Evolutionary conservation across 2,113 vertebrate genomes (phyloP), one percentile per base, ranked within the genome.

Genomic region (Pan paniscus): DNA sequence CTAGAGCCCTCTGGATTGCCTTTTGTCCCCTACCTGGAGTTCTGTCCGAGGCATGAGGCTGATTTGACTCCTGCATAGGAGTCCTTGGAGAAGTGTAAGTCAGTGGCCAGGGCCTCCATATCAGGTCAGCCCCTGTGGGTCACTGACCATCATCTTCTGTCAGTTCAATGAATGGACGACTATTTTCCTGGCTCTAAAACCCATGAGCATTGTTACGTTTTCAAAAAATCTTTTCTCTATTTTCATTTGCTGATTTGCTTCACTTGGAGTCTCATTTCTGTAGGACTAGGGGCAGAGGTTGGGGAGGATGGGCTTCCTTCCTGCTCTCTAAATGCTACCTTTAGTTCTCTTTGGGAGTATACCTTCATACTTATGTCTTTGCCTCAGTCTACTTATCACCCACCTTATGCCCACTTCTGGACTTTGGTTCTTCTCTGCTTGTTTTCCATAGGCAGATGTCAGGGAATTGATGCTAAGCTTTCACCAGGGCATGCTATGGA

Each of bases 41-140:
- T 89, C 2, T 78, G 8, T 17, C 2, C 50, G 11, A 16, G 1
- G 6, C 3, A 5, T 3, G 12, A 85, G 5, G 23, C 46, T 76
- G 13, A 4, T 43, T 17, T 80, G 32, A 35, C 8, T 23, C 6
- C 22, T 38, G 72, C 3, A 16, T n/a, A 9, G n/a, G 8, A 80
- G 8, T 14, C 17, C 27, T 88, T 22, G 22, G 35, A 22, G 10
- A 70, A 46, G 0, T 18, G 1, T 3, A 18, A 23, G 3, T 38
- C 12, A 78, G 5, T 43, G 17, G 1, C 22, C 0, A 16, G 23
- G 1, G 0, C 81, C 14, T 22, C 3, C 0, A 5, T 18, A 17
- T 32, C 4, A n/a, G 35, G 5, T 16, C 40, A 92, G 12, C 20
- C 0, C 50, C 8, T 61, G 59, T 6, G 3, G 18, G 8, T 22